Conservation (phyloP, 2,113 vertebrate species). For the Uropsilus gracilis region DNA sequence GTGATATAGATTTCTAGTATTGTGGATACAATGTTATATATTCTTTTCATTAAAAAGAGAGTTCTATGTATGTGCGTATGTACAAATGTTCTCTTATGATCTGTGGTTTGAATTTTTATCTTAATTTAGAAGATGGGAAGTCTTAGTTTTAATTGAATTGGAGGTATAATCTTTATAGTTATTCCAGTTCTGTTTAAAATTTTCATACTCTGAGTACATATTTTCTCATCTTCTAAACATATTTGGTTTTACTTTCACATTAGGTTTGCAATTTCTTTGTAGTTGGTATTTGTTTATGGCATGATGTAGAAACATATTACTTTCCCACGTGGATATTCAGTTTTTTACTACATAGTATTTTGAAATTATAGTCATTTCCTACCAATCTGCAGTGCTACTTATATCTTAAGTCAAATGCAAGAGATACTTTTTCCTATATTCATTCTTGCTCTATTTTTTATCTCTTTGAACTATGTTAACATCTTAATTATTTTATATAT, state of each 20-base stretch:
- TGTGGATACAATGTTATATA: background rate
- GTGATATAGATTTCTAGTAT: background rate
- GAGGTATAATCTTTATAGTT: background rate
- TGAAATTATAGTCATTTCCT: background rate
- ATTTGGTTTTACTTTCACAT: background rate
- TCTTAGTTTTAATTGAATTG: constrained; percentile 5
- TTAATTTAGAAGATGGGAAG: background rate
- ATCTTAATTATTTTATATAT: background rate
- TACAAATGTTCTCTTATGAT: background rate
- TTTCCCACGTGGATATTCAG: background rate
- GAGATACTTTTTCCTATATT: background rate
- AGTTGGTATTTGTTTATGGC: background rate
- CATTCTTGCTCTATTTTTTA: background rate
- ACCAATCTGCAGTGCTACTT: background rate
- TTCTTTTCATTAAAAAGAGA: constrained; percentile 13
- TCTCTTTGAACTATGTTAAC: background rate
- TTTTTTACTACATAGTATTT: background rate
- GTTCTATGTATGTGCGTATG: background rate
- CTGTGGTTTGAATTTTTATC: constrained; percentile 16
- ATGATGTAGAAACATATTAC: background rate
- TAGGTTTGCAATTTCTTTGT: background rate
- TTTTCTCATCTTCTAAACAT: background rate
- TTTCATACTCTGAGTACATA: background rate
- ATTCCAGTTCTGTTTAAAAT: background rate
- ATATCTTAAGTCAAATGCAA: background rate